Conservation (phyloP, 2,888 invertebrate genomes). For the Caenorhabditis drosophilae region DNA sequence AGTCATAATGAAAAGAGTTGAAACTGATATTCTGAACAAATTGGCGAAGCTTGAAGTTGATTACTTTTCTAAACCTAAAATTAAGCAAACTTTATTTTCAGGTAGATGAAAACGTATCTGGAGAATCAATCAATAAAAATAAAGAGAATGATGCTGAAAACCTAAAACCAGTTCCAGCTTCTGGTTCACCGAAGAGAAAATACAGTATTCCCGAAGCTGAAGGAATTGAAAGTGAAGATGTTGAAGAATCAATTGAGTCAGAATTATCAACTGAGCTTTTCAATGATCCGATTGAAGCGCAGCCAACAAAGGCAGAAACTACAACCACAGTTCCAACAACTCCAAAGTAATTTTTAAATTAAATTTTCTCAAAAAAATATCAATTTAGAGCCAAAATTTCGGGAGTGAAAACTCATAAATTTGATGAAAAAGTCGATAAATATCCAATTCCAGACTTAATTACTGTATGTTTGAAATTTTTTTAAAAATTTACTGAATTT, state of each 20-base stretch:
- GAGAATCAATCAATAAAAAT: too few relatives aligned
- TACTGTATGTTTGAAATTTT: constrained; percentile 12
- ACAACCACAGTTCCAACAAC: constrained; percentile 10
- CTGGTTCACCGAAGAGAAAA: constrained; percentile 4
- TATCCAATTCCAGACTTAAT: constrained; percentile 33
- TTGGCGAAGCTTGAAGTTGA: constrained; percentile 14
- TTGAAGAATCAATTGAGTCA: constrained; percentile 16
- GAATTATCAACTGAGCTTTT: constrained; percentile 14
- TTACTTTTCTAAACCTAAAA: not conserved
- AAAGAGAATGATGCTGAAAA: too few relatives aligned
- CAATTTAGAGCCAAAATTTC: constrained; percentile 15
- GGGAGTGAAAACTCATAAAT: constrained; percentile 48
- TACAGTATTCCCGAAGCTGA: constrained; percentile 53
- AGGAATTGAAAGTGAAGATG: constrained; percentile 45
- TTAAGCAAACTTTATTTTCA: too few relatives aligned
- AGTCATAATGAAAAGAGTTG: constrained; percentile 21
- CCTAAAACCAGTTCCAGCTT: too few relatives aligned
- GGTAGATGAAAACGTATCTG: too few relatives aligned
- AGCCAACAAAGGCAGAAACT: constrained; percentile 1
- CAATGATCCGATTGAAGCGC: constrained; percentile 10
- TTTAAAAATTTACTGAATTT: not conserved
- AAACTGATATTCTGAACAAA: constrained; percentile 18
- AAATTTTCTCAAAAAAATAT: not conserved
- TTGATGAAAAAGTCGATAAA: constrained; percentile 45
- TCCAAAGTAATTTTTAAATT: constrained; percentile 8